Conservation (phyloP, 2,888 invertebrate genomes). For the Thecocarcelia acutangulata region DNA sequence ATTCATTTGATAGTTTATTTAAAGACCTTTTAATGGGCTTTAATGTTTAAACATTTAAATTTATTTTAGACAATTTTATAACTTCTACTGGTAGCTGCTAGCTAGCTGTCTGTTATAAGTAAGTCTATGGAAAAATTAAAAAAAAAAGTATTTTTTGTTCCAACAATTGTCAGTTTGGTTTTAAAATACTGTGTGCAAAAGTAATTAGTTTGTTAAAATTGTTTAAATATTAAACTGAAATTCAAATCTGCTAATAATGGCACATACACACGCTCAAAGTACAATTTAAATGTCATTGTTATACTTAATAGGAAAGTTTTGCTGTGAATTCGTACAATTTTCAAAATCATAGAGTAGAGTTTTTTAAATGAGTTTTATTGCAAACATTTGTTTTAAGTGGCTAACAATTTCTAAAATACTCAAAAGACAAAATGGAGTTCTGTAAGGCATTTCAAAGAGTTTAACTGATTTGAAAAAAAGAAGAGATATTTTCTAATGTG, state of each 20-base stretch:
- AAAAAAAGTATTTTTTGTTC: background rate
- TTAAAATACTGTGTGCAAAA: conserved; percentile 32
- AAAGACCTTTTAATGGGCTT: conserved; percentile 64
- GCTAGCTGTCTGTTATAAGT: background rate
- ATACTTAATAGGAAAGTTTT: background rate
- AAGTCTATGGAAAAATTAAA: background rate
- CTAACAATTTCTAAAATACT: too few relatives aligned
- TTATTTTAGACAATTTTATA: conserved; percentile 42
- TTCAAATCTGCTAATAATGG: conserved; percentile 27
- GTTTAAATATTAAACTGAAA: conserved; percentile 33
- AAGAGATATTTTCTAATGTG: too few relatives aligned
- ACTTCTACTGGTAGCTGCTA: conserved; percentile 2
- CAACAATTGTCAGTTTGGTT: conserved; percentile 23
- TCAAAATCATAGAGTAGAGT: background rate
- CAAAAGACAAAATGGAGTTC: too few relatives aligned
- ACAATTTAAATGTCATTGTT: conserved; percentile 6
- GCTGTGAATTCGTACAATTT: background rate
- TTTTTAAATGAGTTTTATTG: background rate
- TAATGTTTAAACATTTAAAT: conserved; percentile 62
- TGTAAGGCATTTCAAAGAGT: too few relatives aligned
- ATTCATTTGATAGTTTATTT: conserved; percentile 57
- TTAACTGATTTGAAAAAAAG: too few relatives aligned
- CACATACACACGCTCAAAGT: background rate
- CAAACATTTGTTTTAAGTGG: background rate
- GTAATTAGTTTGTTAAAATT: conserved; percentile 54